Evolutionary conservation across 1,140 invertebrate species (phyloP), one percentile per base, ranked within the genome.

Genomic region (Manduca sexta): DNA sequence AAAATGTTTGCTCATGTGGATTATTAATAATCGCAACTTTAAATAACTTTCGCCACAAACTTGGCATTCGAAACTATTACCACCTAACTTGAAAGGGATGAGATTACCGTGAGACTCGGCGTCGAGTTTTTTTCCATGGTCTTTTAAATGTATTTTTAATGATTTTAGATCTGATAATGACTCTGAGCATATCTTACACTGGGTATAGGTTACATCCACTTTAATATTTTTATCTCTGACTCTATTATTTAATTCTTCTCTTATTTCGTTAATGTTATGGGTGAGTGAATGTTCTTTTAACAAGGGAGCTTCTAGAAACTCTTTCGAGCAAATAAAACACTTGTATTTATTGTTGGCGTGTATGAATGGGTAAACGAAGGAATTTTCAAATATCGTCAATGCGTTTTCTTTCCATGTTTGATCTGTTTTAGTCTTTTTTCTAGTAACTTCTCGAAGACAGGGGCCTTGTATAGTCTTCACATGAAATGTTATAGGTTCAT

Each of bases 1-100:
- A 18, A 74, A 84, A 50, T 84, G 81, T 45, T 69, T 73, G 13
- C 60, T 80, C 81, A 84, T 84, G n/a, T 84, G 81, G 8, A 81
- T 77, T 17, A 75, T 69, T 2, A 83, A 44, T 1, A 73, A 30
- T 38, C 75, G 60, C 1, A 83, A 39, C 50, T 74, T 79, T 0
- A 63, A 34, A 37, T 62, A 83, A 2, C 31, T 55, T 38, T 71
- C 68, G 6, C 59, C 46, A 16, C 78, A 80, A 3, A 80, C 53
- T 51, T 83, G 78, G 42, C 78, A 83, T 17, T 72, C 59, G 15
- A 71, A 75, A 7, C 44, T 45, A 0, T 68, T 53, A 2, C 45
- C 59, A 15, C 52, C 60, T 16, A 83, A 52, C 54, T 77, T 78
- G 21, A 75, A 80, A 0, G 79, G 79, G 17, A 83, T 72, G 0